These are phyloP conservation scores for Mesocricetus auratus DNA, from an alignment of 2,113 vertebrate genomes.

Conservation along the genomic window DNA sequence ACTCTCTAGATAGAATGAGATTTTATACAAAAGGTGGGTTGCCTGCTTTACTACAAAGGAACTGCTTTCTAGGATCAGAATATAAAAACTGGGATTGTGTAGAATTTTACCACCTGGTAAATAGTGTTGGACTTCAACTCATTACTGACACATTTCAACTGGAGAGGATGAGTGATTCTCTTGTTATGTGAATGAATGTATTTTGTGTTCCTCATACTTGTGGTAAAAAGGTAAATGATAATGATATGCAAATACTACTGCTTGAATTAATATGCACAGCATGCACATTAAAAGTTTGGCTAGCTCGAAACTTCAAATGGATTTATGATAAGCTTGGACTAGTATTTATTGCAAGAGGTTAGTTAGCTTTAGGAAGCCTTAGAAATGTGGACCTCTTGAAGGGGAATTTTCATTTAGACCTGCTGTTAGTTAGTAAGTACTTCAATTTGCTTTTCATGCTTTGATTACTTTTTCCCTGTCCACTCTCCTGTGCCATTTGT, in stretches of 20 bases:
- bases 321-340: slow-evolving; percentile 69
- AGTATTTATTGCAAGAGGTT: slow-evolving; percentile 47
- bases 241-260: slow-evolving; percentile 82
- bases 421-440: neutral
- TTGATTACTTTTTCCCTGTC: neutral
- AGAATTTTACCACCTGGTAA: slow-evolving; percentile 63
- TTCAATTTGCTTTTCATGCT: neutral
- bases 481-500: neutral
- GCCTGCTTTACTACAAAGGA: neutral
- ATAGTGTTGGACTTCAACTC: slow-evolving; percentile 58
- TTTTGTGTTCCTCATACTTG: slow-evolving; percentile 71
- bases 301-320: slow-evolving; percentile 69
- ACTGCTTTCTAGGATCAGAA: neutral
- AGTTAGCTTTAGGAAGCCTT: slow-evolving; percentile 3
- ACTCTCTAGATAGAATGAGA: neutral
- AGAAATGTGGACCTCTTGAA: neutral
- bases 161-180: slow-evolving; percentile 56
- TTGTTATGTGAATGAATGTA: slow-evolving; percentile 81
- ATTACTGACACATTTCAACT: neutral
- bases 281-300: slow-evolving; percentile 82
- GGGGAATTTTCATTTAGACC: neutral
- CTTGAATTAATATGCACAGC: slow-evolving; percentile 67
- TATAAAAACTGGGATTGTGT: neutral
- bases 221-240: slow-evolving; percentile 65
- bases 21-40: slow-evolving; percentile 11